Evolutionary conservation across 2,113 vertebrate species (phyloP).

Genomic region (Lagopus leucura): DNA sequence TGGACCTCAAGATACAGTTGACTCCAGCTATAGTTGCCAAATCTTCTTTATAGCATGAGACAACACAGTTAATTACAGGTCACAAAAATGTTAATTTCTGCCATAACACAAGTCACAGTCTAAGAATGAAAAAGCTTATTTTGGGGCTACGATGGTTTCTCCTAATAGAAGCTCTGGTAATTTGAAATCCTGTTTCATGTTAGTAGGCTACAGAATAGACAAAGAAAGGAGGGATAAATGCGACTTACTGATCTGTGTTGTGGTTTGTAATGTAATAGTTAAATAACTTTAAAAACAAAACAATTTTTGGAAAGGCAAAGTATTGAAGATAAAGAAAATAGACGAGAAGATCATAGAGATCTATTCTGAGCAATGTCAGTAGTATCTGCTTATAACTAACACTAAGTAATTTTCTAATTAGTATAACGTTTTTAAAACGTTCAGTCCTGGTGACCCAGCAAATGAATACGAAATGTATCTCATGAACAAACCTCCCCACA

Average conservation of each 20-base stretch:
- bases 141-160: not conserved
- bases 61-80: conserved; percentile 7
- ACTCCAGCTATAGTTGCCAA: not conserved
- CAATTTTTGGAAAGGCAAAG: not conserved
- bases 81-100: conserved; percentile 49
- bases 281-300: not conserved
- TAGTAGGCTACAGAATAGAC: not conserved
- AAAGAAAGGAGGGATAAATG: not conserved
- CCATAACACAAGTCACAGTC: not conserved
- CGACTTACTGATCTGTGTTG: not conserved
- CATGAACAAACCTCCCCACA: not conserved
- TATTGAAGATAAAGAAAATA: not conserved
- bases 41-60: not conserved
- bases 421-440: not conserved
- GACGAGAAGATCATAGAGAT: not conserved
- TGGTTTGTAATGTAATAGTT: not conserved
- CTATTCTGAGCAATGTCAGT: conserved; percentile 4
- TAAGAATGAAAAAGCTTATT: not conserved
- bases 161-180: not conserved
- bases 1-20: not conserved
- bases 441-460: not conserved
- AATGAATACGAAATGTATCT: not conserved
- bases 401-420: conserved; percentile 28
- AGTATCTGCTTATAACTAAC: conserved; percentile 16
- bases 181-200: not conserved